These are phyloP conservation scores for Crocidura indochinensis DNA, from an alignment of 2,797 vertebrate genomes.

Conservation along the genomic window DNA sequence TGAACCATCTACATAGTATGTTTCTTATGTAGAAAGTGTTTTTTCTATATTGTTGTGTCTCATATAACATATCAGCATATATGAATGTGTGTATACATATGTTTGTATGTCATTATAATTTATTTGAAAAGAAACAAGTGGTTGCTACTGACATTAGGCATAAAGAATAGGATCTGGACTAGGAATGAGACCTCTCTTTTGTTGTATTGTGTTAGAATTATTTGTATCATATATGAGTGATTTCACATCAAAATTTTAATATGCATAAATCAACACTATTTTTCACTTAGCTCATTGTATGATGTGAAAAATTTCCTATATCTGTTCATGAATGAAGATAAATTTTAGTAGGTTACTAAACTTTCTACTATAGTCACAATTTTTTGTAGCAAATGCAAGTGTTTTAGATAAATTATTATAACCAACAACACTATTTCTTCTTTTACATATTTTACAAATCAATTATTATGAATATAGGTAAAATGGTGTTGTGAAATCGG, in stretches of 20 bases:
- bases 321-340: constrained; percentile 46
- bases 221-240: constrained; percentile 31
- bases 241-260: constrained; percentile 45
- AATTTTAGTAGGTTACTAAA: constrained; percentile 53
- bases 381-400: constrained; percentile 38
- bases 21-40: constrained; percentile 54
- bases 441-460: constrained; percentile 28
- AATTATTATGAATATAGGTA: constrained; percentile 52
- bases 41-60: background rate
- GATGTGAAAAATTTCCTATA: constrained; percentile 41
- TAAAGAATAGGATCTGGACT: background rate
- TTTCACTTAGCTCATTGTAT: constrained; percentile 19
- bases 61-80: constrained; percentile 57
- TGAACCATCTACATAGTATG: constrained; percentile 8
- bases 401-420: constrained; percentile 60
- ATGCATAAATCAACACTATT: constrained; percentile 52
- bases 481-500: constrained; percentile 14
- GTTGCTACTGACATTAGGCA: background rate
- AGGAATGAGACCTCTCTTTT: background rate
- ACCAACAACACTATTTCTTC: background rate
- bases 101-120: constrained; percentile 67
- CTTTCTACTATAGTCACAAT: constrained; percentile 52
- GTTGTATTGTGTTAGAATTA: constrained; percentile 47
- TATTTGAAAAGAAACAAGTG: constrained; percentile 56
- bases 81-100: background rate